Evolutionary conservation across 2,888 invertebrate genomes (phyloP).

Genomic region (Melolontha melolontha): DNA sequence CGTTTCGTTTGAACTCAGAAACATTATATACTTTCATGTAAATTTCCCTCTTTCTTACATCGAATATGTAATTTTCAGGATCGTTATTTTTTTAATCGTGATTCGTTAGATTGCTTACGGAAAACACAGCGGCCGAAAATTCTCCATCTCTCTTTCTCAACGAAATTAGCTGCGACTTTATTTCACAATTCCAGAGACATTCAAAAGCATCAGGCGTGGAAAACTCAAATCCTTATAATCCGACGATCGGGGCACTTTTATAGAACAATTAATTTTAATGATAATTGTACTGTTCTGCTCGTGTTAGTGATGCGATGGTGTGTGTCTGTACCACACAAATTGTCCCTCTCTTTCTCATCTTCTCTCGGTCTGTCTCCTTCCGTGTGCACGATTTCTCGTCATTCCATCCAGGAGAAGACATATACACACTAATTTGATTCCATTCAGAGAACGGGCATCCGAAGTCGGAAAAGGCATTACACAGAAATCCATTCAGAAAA

Average conservation of each 20-base stretch:
- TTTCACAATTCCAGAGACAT: not conserved
- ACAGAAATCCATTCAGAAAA: conserved; percentile 45
- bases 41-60: too few species aligned
- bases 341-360: not conserved
- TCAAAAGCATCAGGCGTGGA: not conserved
- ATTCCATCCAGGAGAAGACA: conserved; percentile 12
- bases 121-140: conserved; percentile 6
- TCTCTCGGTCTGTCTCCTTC: not conserved
- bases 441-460: conserved; percentile 45
- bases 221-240: not conserved
- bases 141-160: too few species aligned
- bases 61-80: too few species aligned
- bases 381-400: too few species aligned
- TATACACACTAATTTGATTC: conserved; percentile 44
- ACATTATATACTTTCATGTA: too few species aligned
- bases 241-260: conserved; percentile 13
- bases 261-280: conserved; percentile 44
- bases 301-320: not conserved
- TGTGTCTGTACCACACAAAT: not conserved
- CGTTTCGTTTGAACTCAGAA: too few species aligned
- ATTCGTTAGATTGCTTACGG: conserved; percentile 1
- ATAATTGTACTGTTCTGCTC: conserved; percentile 37
- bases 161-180: not conserved
- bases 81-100: too few species aligned
- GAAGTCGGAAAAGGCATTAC: conserved; percentile 38